phyloP scores from a whole-genome alignment of 2,113 vertebrate species.

The Solenodon paradoxus region DNA sequence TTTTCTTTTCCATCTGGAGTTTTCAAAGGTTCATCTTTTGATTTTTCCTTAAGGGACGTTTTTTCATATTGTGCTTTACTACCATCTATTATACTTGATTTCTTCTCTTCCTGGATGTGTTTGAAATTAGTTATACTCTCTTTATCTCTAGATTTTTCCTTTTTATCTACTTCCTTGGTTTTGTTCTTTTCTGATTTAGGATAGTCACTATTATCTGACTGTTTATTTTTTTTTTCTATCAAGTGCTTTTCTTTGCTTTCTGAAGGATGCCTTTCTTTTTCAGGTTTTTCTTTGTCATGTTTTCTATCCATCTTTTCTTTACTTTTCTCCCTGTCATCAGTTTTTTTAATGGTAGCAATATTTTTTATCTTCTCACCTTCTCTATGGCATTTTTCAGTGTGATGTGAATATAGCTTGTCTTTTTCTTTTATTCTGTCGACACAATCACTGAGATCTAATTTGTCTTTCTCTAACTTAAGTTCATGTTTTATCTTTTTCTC shows the following conservation, averaged over 20 bases:
- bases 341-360: conserved; percentile 84
- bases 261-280: conserved; percentile 86
- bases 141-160: conserved; percentile 89
- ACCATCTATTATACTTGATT: conserved; percentile 83
- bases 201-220: conserved; percentile 87
- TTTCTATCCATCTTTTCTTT: conserved; percentile 94
- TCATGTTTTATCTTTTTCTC: conserved; percentile 94
- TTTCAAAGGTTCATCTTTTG: conserved; percentile 92
- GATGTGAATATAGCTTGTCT: conserved; percentile 84
- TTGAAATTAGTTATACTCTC: conserved; percentile 84
- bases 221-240: conserved; percentile 90
- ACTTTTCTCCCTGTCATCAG: conserved; percentile 91
- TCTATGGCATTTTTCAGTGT: conserved; percentile 90
- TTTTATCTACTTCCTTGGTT: conserved; percentile 88
- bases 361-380: conserved; percentile 92
- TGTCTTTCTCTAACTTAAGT: conserved; percentile 88
- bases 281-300: conserved; percentile 89
- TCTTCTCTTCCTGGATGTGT: conserved; percentile 90
- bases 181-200: conserved; percentile 89
- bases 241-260: conserved; percentile 91
- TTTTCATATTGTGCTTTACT: conserved; percentile 85
- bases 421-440: conserved; percentile 88
- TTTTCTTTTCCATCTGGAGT: conserved; percentile 90
- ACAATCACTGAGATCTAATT: conserved; percentile 87
- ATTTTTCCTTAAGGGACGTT: conserved; percentile 86